Conservation (phyloP, 2,888 invertebrate genomes). For the Caenorhabditis sp. region DNA sequence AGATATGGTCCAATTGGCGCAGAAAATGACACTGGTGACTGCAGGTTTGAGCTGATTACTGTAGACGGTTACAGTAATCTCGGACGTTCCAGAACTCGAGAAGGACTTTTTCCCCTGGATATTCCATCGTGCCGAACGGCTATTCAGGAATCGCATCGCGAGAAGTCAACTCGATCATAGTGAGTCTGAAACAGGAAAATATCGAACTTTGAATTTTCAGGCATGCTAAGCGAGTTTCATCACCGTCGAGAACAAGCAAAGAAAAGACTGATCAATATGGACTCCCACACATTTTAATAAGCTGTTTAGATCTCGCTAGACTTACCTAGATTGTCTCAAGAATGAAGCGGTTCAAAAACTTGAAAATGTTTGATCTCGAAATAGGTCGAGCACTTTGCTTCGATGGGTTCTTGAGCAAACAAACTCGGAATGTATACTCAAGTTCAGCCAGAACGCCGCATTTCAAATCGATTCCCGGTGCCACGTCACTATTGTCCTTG, state of each 20-base stretch:
- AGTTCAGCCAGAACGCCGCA: background rate
- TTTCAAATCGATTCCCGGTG: background rate
- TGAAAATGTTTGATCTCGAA: background rate
- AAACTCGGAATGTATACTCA: background rate
- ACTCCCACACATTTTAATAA: conserved; percentile 11
- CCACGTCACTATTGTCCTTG: conserved; percentile 6
- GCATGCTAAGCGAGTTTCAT: conserved; percentile 32
- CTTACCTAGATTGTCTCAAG: background rate
- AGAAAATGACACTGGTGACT: conserved; percentile 54
- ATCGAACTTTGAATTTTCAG: conserved; percentile 17
- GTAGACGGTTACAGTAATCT: background rate
- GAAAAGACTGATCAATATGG: conserved; percentile 20
- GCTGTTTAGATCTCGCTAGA: background rate
- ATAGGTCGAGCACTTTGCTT: too few species aligned
- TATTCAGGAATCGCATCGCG: conserved; percentile 38
- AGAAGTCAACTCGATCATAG: conserved; percentile 38
- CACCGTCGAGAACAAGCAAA: conserved; percentile 32
- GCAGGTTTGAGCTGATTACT: conserved; percentile 48
- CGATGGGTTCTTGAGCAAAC: conserved; percentile 9
- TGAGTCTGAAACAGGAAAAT: background rate
- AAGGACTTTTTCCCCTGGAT: conserved; percentile 75
- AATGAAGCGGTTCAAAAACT: background rate
- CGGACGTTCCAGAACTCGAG: conserved; percentile 64
- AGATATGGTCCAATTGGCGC: conserved; percentile 51
- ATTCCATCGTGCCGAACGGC: conserved; percentile 66